phyloP scores from a whole-genome alignment of 2,888 invertebrate genomes.

The Dicranocentrus wangi region DNA sequence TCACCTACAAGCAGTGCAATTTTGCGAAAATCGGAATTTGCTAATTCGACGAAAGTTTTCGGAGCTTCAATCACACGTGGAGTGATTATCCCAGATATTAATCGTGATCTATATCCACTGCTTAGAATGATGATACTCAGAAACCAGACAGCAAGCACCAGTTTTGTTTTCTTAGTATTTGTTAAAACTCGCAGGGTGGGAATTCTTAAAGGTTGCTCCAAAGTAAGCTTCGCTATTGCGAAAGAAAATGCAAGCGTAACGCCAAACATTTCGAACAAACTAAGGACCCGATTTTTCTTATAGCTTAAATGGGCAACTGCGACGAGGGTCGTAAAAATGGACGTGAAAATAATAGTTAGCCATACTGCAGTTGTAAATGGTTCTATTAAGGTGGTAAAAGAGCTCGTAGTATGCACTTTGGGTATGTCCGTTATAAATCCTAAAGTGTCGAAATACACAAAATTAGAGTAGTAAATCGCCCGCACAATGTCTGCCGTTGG shows the following conservation, averaged over 20 bases:
- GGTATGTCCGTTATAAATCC: not conserved
- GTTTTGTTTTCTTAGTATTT: constrained; percentile 9
- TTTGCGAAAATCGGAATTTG: not conserved
- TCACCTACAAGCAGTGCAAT: not conserved
- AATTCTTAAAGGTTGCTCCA: not conserved
- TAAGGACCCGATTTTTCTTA: not conserved
- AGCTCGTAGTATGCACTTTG: not conserved
- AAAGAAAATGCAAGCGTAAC: not conserved
- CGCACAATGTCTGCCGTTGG: no score
- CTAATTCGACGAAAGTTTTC: not conserved
- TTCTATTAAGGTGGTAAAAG: not conserved
- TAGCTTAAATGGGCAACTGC: not conserved
- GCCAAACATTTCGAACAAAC: not conserved
- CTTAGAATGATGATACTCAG: constrained; percentile 2
- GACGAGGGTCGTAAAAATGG: not conserved
- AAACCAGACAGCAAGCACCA: not conserved
- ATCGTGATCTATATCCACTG: not conserved
- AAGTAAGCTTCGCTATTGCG: not conserved
- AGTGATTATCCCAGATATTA: not conserved
- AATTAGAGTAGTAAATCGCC: not conserved
- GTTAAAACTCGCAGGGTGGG: not conserved
- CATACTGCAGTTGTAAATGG: not conserved
- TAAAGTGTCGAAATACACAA: not conserved
- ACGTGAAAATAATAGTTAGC: not conserved
- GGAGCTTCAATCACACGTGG: not conserved